Percentiles rank a stretch among this genome's conserved stretches.
Conservation (phyloP, 2,888 invertebrate genomes). For the Heterodera filipjevi region DNA sequence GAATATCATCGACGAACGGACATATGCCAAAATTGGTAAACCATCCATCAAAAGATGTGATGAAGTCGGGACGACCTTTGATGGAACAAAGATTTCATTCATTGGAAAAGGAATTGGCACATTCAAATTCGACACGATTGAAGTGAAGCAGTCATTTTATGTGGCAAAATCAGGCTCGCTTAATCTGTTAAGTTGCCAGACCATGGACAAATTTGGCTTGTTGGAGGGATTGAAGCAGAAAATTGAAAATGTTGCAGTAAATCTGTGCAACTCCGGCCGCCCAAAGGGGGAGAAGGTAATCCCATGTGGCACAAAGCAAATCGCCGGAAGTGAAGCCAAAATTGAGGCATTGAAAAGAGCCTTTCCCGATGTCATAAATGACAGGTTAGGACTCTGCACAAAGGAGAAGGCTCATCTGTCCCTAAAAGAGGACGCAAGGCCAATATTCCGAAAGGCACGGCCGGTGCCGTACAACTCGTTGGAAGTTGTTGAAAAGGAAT, state of each 20-base stretch:
- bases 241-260: not conserved
- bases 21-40: not conserved
- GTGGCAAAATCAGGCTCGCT: conserved; percentile 6
- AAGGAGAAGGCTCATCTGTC: conserved; percentile 14
- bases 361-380: not conserved
- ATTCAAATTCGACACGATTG: not conserved
- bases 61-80: not conserved
- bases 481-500: conserved; percentile 33
- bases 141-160: not conserved
- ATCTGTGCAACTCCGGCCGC: not conserved
- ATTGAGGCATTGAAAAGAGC: not conserved
- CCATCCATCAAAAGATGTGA: not conserved
- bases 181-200: not conserved
- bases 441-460: conserved; percentile 16
- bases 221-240: conserved; percentile 7
- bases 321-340: not conserved
- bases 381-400: not conserved
- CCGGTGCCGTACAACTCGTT: conserved; percentile 16
- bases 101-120: conserved; percentile 1
- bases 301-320: not conserved
- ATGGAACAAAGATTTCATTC: not conserved
- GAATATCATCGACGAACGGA: not conserved
- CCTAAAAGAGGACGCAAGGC: conserved; percentile 5
- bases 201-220: conserved; percentile 16
- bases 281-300: not conserved